Percentiles rank a stretch among this genome's conserved stretches.
Conservation (phyloP, 2,888 invertebrate species). For the Eupeodes latifasciatus region DNA sequence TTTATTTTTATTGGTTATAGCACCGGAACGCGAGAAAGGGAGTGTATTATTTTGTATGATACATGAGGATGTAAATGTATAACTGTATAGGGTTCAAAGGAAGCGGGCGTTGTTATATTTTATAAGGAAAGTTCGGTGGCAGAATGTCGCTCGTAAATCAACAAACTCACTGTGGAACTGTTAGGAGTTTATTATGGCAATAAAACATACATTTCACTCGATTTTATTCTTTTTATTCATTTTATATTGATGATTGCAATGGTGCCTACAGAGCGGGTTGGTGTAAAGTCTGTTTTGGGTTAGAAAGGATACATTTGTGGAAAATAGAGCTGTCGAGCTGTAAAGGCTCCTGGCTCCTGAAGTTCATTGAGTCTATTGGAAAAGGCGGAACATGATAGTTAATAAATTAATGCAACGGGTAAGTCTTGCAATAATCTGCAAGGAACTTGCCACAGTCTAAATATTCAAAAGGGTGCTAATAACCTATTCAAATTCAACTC, state of each 20-base stretch:
- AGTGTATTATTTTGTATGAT: not conserved
- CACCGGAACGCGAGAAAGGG: not conserved
- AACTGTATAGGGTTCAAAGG: not conserved
- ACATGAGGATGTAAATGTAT: not conserved
- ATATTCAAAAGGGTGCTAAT: no score
- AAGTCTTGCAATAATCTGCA: no score
- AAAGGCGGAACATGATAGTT: no score
- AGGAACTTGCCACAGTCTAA: no score
- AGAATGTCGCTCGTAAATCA: slow-evolving; percentile 71
- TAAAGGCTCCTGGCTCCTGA: no score
- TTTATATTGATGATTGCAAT: slow-evolving; percentile 52
- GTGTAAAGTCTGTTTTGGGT: not conserved
- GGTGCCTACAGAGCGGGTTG: not conserved
- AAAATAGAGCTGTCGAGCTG: no score
- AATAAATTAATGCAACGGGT: no score
- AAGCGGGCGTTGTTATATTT: not conserved
- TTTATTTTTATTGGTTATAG: slow-evolving; percentile 57
- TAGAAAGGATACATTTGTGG: no score
- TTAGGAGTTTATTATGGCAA: slow-evolving; percentile 72
- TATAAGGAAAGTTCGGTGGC: slow-evolving; percentile 54
- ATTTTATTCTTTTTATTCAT: slow-evolving; percentile 69
- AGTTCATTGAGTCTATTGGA: no score
- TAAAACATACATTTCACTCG: slow-evolving; percentile 74
- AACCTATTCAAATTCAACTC: no score
- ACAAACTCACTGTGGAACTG: slow-evolving; percentile 66